A percentile compares a stretch with the other conserved stretches of the same genome.
Evolutionary conservation across 2,797 vertebrate species (phyloP).

Genomic region (Ataeniobius toweri): DNA sequence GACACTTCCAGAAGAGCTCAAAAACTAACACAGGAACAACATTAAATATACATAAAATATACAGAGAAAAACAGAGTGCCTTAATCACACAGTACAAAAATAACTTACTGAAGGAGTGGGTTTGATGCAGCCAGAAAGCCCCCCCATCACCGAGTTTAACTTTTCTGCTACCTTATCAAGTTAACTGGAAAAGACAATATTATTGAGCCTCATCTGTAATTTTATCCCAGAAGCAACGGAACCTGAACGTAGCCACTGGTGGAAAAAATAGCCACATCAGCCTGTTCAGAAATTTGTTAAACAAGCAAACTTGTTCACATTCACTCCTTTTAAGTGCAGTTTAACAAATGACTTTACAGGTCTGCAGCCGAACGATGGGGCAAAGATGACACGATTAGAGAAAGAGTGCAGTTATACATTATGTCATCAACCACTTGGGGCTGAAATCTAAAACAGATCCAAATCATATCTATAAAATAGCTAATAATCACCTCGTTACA

Average conservation of each 20-base stretch:
- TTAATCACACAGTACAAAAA: constrained; percentile 70
- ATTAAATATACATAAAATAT: constrained; percentile 73
- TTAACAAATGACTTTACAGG: constrained; percentile 26
- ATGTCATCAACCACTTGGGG: constrained; percentile 68
- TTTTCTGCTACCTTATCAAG: constrained; percentile 27
- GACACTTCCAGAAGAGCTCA: constrained; percentile 69
- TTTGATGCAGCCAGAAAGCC: constrained; percentile 52
- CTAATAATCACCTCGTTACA: constrained; percentile 83
- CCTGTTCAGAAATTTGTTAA: constrained; percentile 12
- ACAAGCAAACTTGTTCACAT: constrained; percentile 7
- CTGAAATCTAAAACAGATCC: constrained; percentile 72
- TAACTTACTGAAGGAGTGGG: constrained; percentile 59
- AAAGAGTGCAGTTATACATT: constrained; percentile 61
- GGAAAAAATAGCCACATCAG: constrained; percentile 10
- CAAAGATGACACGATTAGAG: constrained; percentile 48
- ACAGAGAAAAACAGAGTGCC: constrained; percentile 63
- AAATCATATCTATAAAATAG: constrained; percentile 75
- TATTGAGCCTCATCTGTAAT: constrained; percentile 13
- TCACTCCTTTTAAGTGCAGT: constrained; percentile 31
- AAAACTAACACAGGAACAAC: constrained; percentile 56
- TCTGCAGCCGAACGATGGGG: constrained; percentile 33
- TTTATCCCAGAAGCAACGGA: constrained; percentile 11
- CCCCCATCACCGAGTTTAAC: constrained; percentile 41
- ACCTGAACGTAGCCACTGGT: background rate
- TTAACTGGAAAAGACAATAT: constrained; percentile 41